Base-by-base conservation (phyloP, 2,888 invertebrate genomes). In the Xestia c-nigrum region DNA sequence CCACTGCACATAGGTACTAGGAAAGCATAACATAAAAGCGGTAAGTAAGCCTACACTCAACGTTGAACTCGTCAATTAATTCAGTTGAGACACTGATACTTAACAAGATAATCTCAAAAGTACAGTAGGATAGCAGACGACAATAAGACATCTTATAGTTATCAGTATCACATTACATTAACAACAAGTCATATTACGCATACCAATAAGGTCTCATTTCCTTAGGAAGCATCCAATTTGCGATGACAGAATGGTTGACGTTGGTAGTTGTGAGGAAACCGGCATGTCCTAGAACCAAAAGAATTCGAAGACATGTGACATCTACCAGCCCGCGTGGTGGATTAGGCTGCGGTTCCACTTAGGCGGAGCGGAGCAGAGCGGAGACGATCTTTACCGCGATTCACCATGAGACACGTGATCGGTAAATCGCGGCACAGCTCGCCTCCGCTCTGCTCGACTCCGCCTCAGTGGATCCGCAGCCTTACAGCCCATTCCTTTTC, bases 181-280 rank as follows among this genome's bases (percentile, higher is more conserved):
- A 40, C 38, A 16, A 21, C 12, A 43, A 12, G 2, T 43, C 59
- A 19, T 24, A 24, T 64, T 50, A 40, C 47, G 65, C 80, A 85
- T 80, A 66, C 21, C 73, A 80, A 85, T 85, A 47, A 46, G 57
- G 21, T 21, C 14, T 55, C 47, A 72, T 80, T 72, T 72, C 61
- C 73, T 80, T 38, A 72, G 55, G 81, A 80, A 80, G 66, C 64
- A 9, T 71, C 73, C 77, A 82, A 85, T 84, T 85, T 80, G 59
- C 59, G 14, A 19, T 67, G 72, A 68, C n/a, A 38, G 21, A 43
- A 47, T 47, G 40, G 47, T 85, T 80, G 85, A 85, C 80, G 80
- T 59, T 65, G 50, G 65, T 84, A 12, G 40, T 7, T 80, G 73
- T n/a, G n/a, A n/a, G n/a, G n/a, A n/a, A 31, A 31, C 1, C 31